Evolutionary conservation across 2,888 invertebrate genomes (phyloP).

Genomic region (Polydrusus tereticollis): DNA sequence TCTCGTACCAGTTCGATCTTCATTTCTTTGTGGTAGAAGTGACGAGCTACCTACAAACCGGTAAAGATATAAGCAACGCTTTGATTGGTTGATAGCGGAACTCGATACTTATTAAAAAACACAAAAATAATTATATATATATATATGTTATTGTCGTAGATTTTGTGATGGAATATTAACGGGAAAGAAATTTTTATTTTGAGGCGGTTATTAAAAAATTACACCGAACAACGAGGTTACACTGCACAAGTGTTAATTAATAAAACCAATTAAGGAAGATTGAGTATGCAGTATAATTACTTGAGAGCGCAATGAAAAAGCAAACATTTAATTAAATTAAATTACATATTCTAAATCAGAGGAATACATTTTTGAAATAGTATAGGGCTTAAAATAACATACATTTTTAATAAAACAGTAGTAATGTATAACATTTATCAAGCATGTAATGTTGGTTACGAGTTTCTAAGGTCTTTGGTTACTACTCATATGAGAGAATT

Average conservation of each 20-base stretch:
- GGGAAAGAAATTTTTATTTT: too few relatives aligned
- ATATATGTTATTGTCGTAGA: too few relatives aligned
- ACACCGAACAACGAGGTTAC: neutral
- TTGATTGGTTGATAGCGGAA: too few relatives aligned
- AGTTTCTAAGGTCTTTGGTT: too few relatives aligned
- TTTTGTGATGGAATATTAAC: too few relatives aligned
- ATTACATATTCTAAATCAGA: too few relatives aligned
- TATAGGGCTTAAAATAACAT: constrained; percentile 47
- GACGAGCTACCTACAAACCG: constrained; percentile 80
- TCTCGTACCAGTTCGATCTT: constrained; percentile 90
- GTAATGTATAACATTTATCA: too few relatives aligned
- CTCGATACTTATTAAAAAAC: too few relatives aligned
- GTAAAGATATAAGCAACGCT: neutral
- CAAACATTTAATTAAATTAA: neutral
- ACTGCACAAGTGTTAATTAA: neutral
- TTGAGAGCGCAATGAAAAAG: neutral
- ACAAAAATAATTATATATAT: neutral
- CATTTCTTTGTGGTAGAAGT: constrained; percentile 96
- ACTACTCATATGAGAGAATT: too few relatives aligned
- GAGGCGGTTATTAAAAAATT: neutral
- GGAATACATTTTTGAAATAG: neutral
- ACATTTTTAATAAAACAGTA: too few relatives aligned
- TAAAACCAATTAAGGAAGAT: neutral
- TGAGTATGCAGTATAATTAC: neutral
- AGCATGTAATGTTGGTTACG: too few relatives aligned